Conservation (phyloP, 2,888 invertebrate species). For the Yponomeuta sedellus region DNA sequence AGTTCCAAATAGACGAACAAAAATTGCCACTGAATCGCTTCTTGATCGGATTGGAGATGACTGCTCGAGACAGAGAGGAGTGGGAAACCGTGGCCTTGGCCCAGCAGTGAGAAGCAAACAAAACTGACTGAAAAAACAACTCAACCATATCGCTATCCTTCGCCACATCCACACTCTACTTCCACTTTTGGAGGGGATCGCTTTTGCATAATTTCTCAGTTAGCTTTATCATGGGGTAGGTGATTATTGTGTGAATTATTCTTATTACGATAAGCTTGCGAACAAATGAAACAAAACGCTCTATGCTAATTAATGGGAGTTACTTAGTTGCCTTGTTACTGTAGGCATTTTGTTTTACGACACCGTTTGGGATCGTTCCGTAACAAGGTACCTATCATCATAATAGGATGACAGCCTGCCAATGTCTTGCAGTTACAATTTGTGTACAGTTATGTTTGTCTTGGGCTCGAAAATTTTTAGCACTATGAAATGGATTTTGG, state of each 20-base stretch:
- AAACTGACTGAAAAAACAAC: too few relatives aligned
- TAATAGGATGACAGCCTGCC: too few relatives aligned
- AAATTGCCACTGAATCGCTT: too few relatives aligned
- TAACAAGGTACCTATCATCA: neutral
- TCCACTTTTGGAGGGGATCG: slow-evolving; percentile 22
- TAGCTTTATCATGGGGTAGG: slow-evolving; percentile 7
- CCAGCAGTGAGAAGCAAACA: too few relatives aligned
- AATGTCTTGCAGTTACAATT: too few relatives aligned
- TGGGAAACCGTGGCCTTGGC: too few relatives aligned
- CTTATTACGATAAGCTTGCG: neutral
- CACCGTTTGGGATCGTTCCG: neutral
- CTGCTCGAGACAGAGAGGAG: too few relatives aligned
- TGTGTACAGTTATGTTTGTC: too few relatives aligned
- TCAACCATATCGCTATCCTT: neutral
- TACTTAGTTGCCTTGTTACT: neutral
- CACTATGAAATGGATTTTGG: too few relatives aligned
- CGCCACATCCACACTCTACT: neutral
- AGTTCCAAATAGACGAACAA: too few relatives aligned
- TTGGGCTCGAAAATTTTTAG: too few relatives aligned
- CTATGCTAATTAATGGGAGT: neutral
- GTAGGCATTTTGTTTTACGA: neutral
- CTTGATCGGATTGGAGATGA: too few relatives aligned
- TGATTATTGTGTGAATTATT: slow-evolving; percentile 13
- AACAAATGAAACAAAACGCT: slow-evolving; percentile 1
- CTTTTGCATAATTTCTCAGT: slow-evolving; percentile 45